Evolutionary conservation across 2,113 vertebrate genomes (phyloP), one percentile per base, ranked within the genome.

Genomic region (Peucedramus taeniatus): DNA sequence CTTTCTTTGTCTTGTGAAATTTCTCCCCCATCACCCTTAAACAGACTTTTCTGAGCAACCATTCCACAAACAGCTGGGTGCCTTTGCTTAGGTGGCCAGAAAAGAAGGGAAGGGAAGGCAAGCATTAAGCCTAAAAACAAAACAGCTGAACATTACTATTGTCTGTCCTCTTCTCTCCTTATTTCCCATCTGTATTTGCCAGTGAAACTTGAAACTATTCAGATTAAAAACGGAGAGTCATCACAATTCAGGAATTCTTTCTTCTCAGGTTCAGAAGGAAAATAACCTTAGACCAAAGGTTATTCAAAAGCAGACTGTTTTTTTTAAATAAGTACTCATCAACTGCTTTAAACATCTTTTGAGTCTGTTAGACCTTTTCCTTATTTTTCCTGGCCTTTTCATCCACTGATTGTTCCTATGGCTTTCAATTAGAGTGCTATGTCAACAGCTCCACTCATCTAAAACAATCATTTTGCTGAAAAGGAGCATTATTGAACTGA

Each of bases 51-150:
- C 60, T 79, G 57, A 94, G 81, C 77, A 83, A 68, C 42, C 50
- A 84, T 85, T 92, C 90, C 92, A 81, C 7, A 14, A 84, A 86
- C 92, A 97, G 88, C 66, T 83, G 93, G 87, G 68, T 85, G 56
- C 70, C 72, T 89, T 91, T 88, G 84, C 85, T 81, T 83, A 87
- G 83, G 70, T 57, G 63, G 57, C 56, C 66, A 82, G 54, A 81
- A 76, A 92, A 95, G 94, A 86, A 89, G 30, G 74, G 94, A 86
- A 89, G 30, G 74, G 33, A 64, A 89, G 65, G 65, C 90, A 95
- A 82, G 85, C 93, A 97, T 8, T 83, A 84, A 91, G 71, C 69
- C 77, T 95, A 84, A 95, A 93, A 93, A 26, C 50, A 93, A 92
- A 83, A 30, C 78, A 96, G 70, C 84, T 92, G 83, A 95, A 85